Base-by-base conservation (phyloP, 2,888 invertebrate genomes). In the Nebria salina region DNA sequence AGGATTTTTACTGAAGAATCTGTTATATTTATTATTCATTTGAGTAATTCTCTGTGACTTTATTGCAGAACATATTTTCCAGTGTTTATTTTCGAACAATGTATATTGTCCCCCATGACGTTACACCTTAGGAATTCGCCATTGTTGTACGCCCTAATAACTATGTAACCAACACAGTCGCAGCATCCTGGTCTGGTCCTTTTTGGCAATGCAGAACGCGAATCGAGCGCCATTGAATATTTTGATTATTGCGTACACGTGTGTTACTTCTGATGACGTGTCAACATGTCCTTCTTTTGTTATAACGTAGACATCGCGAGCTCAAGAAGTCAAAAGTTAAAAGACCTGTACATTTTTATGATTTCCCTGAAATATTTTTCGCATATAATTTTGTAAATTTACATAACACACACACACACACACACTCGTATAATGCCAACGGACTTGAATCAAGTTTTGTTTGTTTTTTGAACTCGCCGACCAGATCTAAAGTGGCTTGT, bases 321-420 rank as follows among this genome's bases (percentile, higher is more conserved):
- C 54, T 54, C 34, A 34, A 66, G 26, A 25, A 70, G 70, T 6
- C 70, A 65, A 74, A 74, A 79, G 66, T 74, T 75, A 13, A 13
- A 26, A 79, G 66, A 79, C 65, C 77, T 77, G 64, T 73, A 73
- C 72, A 78, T 75, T 68, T 79, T 79, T 79, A 79, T 79, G 79
- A 79, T 75, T 79, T 79, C 79, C 43, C 65, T 79, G 79, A 79
- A 79, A 75, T 79, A 79, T 75, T 77, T 72, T 72, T 77, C 77
- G 72, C 72, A 68, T 68, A 54, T 54, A 54, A 11, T 54, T 54
- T 54, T 54, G 54, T 2, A 54, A 54, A 54, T 54, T 54, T 54
- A 54, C 54, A 54, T 54, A 54, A 54, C 54, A 54, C 54, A 54
- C 54, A 54, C 13, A 54, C 54, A 54, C 54, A 54, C 54, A 54